phyloP scores from a whole-genome alignment of 2,113 vertebrate species.

The Choloepus hoffmanni region DNA sequence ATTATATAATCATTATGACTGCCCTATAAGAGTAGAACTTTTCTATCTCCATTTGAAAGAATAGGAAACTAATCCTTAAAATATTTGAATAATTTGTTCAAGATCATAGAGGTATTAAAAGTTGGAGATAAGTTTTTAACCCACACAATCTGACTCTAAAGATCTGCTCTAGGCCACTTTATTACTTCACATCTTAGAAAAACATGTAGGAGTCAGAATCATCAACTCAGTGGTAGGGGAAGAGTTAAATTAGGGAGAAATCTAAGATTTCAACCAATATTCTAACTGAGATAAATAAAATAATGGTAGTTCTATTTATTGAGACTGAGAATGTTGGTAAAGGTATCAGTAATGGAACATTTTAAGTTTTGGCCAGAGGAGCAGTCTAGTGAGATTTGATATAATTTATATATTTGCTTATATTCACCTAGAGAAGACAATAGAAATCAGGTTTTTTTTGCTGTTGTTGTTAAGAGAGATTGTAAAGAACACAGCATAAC shows the following conservation, averaged over 20 bases:
- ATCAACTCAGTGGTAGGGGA: too few relatives aligned
- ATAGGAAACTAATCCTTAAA: neutral
- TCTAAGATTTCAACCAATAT: neutral
- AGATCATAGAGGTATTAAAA: neutral
- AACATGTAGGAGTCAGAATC: neutral
- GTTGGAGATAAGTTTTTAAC: neutral
- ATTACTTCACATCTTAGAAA: neutral
- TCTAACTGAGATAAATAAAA: neutral
- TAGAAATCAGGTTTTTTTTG: neutral
- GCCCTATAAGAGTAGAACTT: neutral
- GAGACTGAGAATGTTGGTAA: neutral
- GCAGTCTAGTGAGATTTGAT: neutral
- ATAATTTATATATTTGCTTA: neutral
- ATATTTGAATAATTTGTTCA: neutral
- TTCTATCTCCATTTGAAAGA: slow-evolving; percentile 50
- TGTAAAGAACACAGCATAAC: neutral
- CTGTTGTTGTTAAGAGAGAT: too few relatives aligned
- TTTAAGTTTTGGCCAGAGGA: neutral
- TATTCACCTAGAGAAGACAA: neutral
- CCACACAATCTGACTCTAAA: neutral
- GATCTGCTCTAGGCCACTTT: neutral
- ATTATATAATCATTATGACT: neutral
- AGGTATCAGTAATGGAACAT: neutral
- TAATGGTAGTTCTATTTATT: neutral
- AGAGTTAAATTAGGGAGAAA: neutral